These are phyloP conservation scores for Caenorhabditis elegans DNA, from an alignment of 1,140 invertebrate genomes.

Conservation along the genomic window DNA sequence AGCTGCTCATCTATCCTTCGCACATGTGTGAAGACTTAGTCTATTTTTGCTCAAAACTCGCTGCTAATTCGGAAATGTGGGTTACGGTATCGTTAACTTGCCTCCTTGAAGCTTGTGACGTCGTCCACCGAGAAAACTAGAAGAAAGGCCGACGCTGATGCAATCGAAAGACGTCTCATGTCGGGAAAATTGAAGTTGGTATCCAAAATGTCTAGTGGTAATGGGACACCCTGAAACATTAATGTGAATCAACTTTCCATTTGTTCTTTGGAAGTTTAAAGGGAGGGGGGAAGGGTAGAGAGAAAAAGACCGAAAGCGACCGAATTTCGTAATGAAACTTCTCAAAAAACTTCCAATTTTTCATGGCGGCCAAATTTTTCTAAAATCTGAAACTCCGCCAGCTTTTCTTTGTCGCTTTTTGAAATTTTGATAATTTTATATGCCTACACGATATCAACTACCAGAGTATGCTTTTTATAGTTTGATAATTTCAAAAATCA, in stretches of 20 bases:
- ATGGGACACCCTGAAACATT: conserved; percentile 52
- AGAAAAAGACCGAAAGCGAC: too few relatives aligned
- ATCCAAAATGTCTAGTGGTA: conserved; percentile 79
- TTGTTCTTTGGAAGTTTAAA: background rate
- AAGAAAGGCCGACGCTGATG: conserved; percentile 84
- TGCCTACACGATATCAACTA: too few relatives aligned
- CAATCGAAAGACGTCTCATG: conserved; percentile 80
- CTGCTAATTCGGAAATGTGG: background rate
- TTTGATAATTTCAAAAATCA: too few relatives aligned
- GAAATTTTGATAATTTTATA: too few relatives aligned
- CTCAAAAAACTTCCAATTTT: too few relatives aligned
- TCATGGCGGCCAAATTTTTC: too few relatives aligned
- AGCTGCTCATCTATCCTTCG: background rate
- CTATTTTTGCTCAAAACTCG: background rate
- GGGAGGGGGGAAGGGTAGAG: too few relatives aligned
- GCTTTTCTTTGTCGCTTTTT: too few relatives aligned
- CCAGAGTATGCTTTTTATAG: too few relatives aligned
- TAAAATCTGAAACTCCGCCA: too few relatives aligned
- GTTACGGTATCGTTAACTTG: conserved; percentile 27
- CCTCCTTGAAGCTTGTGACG: conserved; percentile 63
- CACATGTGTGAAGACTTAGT: background rate
- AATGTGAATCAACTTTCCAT: background rate
- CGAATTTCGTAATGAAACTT: too few relatives aligned
- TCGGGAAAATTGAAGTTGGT: conserved; percentile 86
- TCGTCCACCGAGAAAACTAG: conserved; percentile 84